A percentile compares a stretch with the other conserved stretches of the same genome.
phyloP scores from a whole-genome alignment of 2,113 vertebrate genomes.

The Scopus umbretta region DNA sequence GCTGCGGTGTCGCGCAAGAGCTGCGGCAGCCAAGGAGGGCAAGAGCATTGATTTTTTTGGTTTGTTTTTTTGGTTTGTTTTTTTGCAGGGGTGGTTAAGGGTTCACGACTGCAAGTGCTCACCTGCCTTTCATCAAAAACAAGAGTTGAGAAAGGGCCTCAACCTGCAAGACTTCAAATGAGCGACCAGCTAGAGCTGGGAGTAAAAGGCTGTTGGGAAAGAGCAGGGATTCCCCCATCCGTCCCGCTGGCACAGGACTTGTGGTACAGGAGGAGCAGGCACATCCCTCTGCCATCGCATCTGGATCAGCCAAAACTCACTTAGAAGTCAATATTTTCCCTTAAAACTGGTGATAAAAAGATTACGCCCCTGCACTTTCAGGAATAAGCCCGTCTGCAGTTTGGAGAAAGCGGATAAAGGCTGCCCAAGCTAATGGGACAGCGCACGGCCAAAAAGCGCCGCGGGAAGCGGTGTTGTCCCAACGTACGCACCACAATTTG shows the following conservation, averaged over 20 bases:
- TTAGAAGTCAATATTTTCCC: background rate
- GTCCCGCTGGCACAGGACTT: background rate
- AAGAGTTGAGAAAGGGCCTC: background rate
- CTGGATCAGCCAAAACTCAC: background rate
- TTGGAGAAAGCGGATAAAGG: background rate
- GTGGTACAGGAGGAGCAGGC: background rate
- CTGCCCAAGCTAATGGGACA: background rate
- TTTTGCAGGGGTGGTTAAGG: background rate
- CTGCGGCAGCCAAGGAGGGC: background rate
- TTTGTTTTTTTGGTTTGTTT: too few relatives aligned
- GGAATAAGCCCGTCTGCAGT: background rate
- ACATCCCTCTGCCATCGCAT: accelerated
- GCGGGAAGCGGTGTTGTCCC: background rate
- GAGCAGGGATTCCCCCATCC: accelerated
- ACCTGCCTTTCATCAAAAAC: background rate
- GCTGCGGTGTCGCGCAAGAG: accelerated
- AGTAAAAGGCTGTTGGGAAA: background rate
- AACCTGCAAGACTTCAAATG: background rate
- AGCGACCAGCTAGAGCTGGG: accelerated
- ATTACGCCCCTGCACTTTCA: accelerated
- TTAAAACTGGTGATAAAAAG: background rate
- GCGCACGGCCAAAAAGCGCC: background rate
- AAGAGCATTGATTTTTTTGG: background rate
- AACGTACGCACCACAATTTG: accelerated
- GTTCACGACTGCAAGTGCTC: background rate